phyloP scores from a whole-genome alignment of 2,888 invertebrate genomes.

The Parapristionchus giblindavisi region DNA sequence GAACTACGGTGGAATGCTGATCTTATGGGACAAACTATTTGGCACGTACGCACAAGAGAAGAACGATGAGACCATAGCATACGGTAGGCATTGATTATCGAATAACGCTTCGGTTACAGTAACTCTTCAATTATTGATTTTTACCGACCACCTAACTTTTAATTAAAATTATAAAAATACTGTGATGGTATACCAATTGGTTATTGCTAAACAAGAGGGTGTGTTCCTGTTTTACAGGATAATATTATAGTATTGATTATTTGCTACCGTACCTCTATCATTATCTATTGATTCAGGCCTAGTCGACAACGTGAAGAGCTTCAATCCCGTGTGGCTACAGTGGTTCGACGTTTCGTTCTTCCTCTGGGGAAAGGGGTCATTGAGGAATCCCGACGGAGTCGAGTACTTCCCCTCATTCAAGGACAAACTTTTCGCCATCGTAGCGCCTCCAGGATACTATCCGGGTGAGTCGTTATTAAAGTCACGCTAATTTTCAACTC shows the following conservation, averaged over 20 bases:
- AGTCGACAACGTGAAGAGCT: conserved; percentile 48
- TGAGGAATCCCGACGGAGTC: conserved; percentile 73
- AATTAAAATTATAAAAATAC: no score
- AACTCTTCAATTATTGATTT: background rate
- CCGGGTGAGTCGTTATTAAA: conserved; percentile 73
- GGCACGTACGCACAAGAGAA: conserved; percentile 79
- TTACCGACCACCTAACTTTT: no score
- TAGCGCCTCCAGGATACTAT: conserved; percentile 87
- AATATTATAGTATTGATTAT: no score
- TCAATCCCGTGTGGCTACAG: conserved; percentile 52
- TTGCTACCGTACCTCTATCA: no score
- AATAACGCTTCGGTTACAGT: background rate
- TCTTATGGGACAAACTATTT: conserved; percentile 79
- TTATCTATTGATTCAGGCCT: conserved; percentile 78
- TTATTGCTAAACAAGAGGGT: no score
- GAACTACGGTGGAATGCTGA: conserved; percentile 84
- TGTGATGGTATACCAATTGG: no score
- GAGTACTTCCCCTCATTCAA: conserved; percentile 43
- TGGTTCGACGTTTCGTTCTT: conserved; percentile 78
- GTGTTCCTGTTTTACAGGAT: no score
- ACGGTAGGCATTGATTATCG: conserved; percentile 72
- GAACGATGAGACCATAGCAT: conserved; percentile 80
- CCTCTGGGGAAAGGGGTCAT: conserved; percentile 77
- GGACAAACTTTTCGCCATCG: conserved; percentile 76
- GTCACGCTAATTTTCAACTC: conserved; percentile 78